phyloP scores from a whole-genome alignment of 2,888 invertebrate species.

The Pecten maximus region DNA sequence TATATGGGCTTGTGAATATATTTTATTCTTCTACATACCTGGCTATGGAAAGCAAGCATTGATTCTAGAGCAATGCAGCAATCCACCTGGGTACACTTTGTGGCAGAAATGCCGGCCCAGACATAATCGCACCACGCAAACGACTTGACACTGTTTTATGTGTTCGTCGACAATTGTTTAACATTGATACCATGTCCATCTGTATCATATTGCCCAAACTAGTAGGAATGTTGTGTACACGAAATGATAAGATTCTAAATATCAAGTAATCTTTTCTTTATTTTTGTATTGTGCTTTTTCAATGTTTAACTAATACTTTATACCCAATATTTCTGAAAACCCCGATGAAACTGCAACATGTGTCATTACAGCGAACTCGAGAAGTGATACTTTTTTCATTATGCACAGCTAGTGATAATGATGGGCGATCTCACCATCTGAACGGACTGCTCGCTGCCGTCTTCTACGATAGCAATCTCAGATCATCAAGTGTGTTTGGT shows the following conservation, averaged over 20 bases:
- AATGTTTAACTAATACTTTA: too few species aligned
- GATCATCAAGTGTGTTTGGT: background rate
- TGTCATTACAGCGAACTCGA: too few species aligned
- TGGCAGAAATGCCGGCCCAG: constrained; percentile 7
- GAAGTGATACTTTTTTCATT: background rate
- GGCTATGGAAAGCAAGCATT: background rate
- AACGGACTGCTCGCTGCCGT: background rate
- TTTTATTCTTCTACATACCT: constrained; percentile 29
- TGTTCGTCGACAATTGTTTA: background rate
- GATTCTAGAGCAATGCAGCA: constrained; percentile 29
- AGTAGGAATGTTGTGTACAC: too few species aligned
- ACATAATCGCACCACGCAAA: constrained; percentile 8
- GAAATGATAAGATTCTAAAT: too few species aligned
- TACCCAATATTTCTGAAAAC: too few species aligned
- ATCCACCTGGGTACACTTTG: constrained; percentile 14
- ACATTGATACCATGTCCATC: background rate
- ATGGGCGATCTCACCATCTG: background rate
- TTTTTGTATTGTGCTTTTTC: too few species aligned
- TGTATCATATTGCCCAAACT: background rate
- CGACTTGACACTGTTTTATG: background rate
- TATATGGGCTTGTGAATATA: background rate
- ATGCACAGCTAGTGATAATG: background rate
- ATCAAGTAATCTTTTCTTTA: too few species aligned
- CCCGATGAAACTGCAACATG: too few species aligned
- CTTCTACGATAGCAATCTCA: background rate